Evolutionary conservation across 1,140 invertebrate species (phyloP).

Genomic region (Rhizoglyphus robini): DNA sequence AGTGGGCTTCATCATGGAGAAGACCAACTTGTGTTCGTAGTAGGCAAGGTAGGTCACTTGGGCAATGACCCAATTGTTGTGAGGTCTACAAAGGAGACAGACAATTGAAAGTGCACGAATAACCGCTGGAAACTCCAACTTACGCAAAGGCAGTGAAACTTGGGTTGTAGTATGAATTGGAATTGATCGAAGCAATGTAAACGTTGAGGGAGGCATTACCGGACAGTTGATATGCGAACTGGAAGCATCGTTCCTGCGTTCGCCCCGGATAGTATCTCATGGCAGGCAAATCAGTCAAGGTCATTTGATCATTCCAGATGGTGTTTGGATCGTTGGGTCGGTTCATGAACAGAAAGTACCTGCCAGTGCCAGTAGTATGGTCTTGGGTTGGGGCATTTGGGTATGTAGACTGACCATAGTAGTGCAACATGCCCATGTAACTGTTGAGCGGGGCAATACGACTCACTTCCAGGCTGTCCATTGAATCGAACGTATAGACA

Average conservation of each 20-base stretch:
- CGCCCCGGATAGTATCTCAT: background rate
- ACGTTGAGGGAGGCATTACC: background rate
- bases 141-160: background rate
- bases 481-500: slow-evolving; percentile 6
- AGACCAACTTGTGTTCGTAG: slow-evolving; percentile 15
- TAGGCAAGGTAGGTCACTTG: slow-evolving; percentile 3
- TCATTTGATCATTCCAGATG: background rate
- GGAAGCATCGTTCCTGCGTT: background rate
- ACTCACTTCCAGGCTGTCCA: background rate
- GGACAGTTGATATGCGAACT: background rate
- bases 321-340: background rate
- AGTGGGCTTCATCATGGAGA: background rate
- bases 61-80: slow-evolving; percentile 9
- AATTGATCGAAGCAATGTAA: background rate
- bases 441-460: background rate
- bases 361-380: slow-evolving; percentile 2
- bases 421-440: background rate
- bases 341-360: slow-evolving; percentile 15
- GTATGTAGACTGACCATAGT: background rate
- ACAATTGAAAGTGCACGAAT: background rate
- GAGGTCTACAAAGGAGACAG: background rate
- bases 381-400: slow-evolving; percentile 8
- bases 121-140: background rate
- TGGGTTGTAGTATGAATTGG: background rate
- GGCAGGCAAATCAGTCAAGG: background rate